Conservation (phyloP, 2,797 vertebrate species). For the Syngnathus rostellatus region DNA sequence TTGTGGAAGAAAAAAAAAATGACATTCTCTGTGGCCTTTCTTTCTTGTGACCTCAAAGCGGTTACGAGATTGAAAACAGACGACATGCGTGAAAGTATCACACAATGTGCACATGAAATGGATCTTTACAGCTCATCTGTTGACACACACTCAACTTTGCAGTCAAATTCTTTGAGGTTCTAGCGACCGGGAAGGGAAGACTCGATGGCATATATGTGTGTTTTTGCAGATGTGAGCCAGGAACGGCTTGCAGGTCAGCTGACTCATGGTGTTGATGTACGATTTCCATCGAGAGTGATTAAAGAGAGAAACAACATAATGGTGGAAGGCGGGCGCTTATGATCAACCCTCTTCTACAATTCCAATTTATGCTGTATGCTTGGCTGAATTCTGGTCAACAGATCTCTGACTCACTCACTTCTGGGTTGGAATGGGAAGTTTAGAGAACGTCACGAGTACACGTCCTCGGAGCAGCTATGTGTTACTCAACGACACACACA, state of each 20-base stretch:
- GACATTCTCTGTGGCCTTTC: too few relatives aligned
- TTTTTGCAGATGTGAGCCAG: conserved; percentile 6
- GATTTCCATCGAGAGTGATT: conserved; percentile 31
- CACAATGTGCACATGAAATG: conserved; percentile 17
- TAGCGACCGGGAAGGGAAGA: conserved; percentile 24
- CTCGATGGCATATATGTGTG: conserved; percentile 7
- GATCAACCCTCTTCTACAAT: neutral
- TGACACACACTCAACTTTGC: conserved; percentile 45
- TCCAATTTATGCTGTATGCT: conserved; percentile 20
- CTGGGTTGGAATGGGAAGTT: conserved; percentile 27
- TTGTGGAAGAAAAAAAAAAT: too few relatives aligned
- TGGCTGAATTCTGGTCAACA: conserved; percentile 41
- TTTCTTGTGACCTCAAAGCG: too few relatives aligned
- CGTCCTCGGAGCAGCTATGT: conserved; percentile 5
- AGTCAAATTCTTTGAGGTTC: conserved; percentile 22
- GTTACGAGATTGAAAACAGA: conserved; percentile 12
- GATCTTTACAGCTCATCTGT: conserved; percentile 25
- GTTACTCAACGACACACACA: conserved; percentile 10
- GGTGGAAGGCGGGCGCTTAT: conserved; percentile 6
- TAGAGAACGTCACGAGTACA: conserved; percentile 37
- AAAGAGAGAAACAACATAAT: conserved; percentile 34
- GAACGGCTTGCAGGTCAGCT: conserved; percentile 19
- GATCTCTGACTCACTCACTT: conserved; percentile 41
- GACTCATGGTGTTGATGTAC: conserved; percentile 33
- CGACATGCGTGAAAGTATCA: conserved; percentile 20